A percentile compares a stretch with the other conserved stretches of the same genome.
Conservation (phyloP, 2,797 vertebrate species). For the Catostomus latipinnis region DNA sequence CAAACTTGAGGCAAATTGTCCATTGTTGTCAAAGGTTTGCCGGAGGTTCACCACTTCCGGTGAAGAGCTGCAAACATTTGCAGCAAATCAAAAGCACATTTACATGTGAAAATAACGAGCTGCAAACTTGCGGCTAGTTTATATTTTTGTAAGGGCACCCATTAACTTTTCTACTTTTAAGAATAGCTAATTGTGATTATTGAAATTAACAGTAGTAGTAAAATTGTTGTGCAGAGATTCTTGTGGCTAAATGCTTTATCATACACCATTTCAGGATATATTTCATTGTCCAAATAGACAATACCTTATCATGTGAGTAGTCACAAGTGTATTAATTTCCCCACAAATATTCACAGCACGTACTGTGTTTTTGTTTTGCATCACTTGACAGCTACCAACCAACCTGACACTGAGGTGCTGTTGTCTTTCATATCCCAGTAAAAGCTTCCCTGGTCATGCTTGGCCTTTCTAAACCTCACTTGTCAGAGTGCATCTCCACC, state of each 20-base stretch:
- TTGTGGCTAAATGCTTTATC: not conserved
- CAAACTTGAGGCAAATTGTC: too few relatives aligned
- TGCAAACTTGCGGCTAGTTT: too few relatives aligned
- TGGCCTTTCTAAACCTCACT: constrained; percentile 5
- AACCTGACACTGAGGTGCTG: constrained; percentile 1
- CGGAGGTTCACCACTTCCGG: too few relatives aligned
- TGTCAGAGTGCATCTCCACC: not conserved
- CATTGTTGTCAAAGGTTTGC: too few relatives aligned
- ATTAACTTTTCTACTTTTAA: too few relatives aligned
- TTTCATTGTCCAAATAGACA: not conserved
- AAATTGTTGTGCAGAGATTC: not conserved
- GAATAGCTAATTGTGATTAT: too few relatives aligned
- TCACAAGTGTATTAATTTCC: constrained; percentile 1
- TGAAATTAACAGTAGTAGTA: not conserved
- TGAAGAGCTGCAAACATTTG: too few relatives aligned
- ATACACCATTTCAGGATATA: not conserved
- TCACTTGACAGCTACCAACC: constrained; percentile 2
- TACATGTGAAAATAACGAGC: too few relatives aligned
- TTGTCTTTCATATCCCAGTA: constrained; percentile 1
- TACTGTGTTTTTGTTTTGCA: not conserved
- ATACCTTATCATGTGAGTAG: not conserved
- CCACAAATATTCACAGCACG: not conserved
- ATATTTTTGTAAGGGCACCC: too few relatives aligned
- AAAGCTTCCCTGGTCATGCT: constrained; percentile 5
- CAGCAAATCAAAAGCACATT: too few relatives aligned